Evolutionary conservation across 2,888 invertebrate species (phyloP).

Genomic region (Dicyrtoma fusca): DNA sequence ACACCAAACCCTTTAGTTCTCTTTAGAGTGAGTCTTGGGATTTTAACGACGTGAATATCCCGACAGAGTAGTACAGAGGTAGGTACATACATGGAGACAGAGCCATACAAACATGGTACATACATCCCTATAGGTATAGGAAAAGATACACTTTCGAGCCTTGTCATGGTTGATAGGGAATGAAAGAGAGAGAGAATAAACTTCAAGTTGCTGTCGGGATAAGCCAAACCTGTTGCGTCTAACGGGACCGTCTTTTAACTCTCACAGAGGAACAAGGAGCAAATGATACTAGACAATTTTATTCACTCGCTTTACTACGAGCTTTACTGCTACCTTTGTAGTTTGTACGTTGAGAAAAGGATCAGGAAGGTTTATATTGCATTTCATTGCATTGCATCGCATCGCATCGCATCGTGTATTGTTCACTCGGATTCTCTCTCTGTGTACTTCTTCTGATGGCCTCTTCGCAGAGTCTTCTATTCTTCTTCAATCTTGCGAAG

Average conservation of each 20-base stretch:
- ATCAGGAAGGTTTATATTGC: too few relatives aligned
- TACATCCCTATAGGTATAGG: too few relatives aligned
- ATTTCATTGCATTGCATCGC: too few relatives aligned
- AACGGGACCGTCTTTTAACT: slow-evolving; percentile 47
- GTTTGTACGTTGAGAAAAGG: too few relatives aligned
- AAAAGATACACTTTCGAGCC: too few relatives aligned
- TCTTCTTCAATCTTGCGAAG: too few relatives aligned
- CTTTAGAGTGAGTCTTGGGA: background rate
- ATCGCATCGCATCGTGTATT: too few relatives aligned
- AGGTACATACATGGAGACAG: background rate
- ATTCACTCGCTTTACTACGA: slow-evolving; percentile 8
- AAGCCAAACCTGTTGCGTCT: slow-evolving; percentile 47
- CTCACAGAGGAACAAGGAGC: slow-evolving; percentile 14
- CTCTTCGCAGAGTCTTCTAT: too few relatives aligned
- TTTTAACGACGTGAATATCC: background rate
- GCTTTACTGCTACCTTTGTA: background rate
- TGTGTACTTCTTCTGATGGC: background rate
- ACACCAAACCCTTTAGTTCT: background rate
- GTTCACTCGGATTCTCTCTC: background rate
- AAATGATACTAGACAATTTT: slow-evolving; percentile 6
- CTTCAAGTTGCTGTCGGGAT: slow-evolving; percentile 28
- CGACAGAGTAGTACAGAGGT: background rate
- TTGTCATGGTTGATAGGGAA: slow-evolving; percentile 28
- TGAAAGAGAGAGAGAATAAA: slow-evolving; percentile 11
- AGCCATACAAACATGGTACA: background rate